phyloP scores from a whole-genome alignment of 2,888 invertebrate species.

The Ophioninae sp. region DNA sequence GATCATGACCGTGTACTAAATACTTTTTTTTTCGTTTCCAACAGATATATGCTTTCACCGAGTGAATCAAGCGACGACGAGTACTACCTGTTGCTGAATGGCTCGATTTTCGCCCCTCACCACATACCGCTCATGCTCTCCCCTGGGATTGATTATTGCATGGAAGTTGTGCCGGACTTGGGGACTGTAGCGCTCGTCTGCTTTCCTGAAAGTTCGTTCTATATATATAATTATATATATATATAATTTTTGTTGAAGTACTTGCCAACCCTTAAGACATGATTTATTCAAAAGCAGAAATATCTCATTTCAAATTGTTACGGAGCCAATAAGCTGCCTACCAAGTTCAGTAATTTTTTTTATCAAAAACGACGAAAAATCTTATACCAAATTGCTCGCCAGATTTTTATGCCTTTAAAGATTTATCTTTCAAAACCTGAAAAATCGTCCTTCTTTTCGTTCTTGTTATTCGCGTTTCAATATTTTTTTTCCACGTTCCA shows the following conservation, averaged over 20 bases:
- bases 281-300: no score
- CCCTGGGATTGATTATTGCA: constrained; percentile 83
- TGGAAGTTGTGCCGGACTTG: constrained; percentile 83
- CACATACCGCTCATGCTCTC: constrained; percentile 81
- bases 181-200: constrained; percentile 83
- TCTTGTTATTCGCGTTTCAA: constrained; percentile 28
- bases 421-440: background rate
- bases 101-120: constrained; percentile 83
- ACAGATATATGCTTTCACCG: constrained; percentile 83
- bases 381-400: no score
- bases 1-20: background rate
- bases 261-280: no score
- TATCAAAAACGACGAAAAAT: no score
- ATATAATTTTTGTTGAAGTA: background rate
- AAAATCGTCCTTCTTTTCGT: background rate
- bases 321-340: no score
- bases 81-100: constrained; percentile 84
- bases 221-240: background rate
- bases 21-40: background rate
- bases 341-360: no score
- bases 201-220: constrained; percentile 73
- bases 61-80: constrained; percentile 82
- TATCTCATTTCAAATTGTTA: no score
- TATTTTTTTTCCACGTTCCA: constrained; percentile 58
- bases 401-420: no score